Evolutionary conservation across 1,140 invertebrate genomes (phyloP), one percentile per base, ranked within the genome.

Genomic region (Theocolax elegans): DNA sequence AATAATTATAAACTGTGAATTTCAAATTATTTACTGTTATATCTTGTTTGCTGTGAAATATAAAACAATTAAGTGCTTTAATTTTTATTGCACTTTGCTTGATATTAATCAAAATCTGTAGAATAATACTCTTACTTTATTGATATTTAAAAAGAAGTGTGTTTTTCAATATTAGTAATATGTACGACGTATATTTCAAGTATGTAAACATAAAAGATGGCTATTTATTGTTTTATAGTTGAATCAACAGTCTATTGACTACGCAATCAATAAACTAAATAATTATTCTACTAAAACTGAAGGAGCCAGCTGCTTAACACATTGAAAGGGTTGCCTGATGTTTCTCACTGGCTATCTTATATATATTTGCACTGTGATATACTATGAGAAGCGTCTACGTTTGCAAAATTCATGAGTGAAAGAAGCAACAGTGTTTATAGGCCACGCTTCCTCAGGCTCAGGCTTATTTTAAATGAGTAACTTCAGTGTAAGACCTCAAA

Each of bases 341-440:
- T 99, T 97, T 87, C 87, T 99, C 23, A 98, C 97, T 12, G 97
- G 96, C 25, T 99, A 99, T 83, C 88, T 99, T 70, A 93, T 98
- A 72, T 98, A 98, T 79, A 92, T 98, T 74, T 99, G 97, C 86
- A 95, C 96, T 62, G 93, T 96, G 82, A 97, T 96, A 46, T 93
- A 96, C 83, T 98, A 97, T 83, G 95, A 98, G 87, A 97, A 97
- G 93, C 95, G 94, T 88, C 86, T 98, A 75, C 91, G 95, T 73
- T 98, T 71, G 93, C 94, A 19, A 96, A 95, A 85, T 99, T 95
- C 85, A 93, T 99, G 77, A 91, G 93, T 75, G 95, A 97, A 84
- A 96, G 99, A 84, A 99, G 99, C 81, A 94, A 98, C 84, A 90
- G 92, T 73, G 91, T 99, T 56, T 99, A 97, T 84, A 92, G 95